Percentiles rank a stretch among this genome's conserved stretches.
phyloP scores from a whole-genome alignment of 2,113 vertebrate genomes.

The Poeciliopsis prolifica region DNA sequence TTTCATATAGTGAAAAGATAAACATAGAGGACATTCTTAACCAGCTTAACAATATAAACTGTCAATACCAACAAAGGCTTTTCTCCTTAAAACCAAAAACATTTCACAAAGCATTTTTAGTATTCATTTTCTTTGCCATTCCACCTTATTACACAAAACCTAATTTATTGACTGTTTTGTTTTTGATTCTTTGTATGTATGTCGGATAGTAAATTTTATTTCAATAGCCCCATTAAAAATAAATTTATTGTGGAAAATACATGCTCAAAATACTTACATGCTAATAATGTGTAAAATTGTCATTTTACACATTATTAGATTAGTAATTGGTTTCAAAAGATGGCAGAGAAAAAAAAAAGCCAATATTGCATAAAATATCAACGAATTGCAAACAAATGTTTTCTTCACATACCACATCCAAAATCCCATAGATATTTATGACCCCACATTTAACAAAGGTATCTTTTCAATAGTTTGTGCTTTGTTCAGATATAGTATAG shows the following conservation, averaged over 20 bases:
- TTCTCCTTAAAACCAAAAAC: not conserved
- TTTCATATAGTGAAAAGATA: not conserved
- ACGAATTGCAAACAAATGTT: conserved; percentile 45
- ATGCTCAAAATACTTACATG: not conserved
- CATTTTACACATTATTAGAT: conserved; percentile 4
- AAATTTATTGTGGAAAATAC: not conserved
- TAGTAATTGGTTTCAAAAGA: conserved; percentile 35
- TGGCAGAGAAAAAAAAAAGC: conserved; percentile 20
- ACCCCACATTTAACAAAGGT: conserved; percentile 17
- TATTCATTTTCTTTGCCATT: too few relatives aligned
- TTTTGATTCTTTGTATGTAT: not conserved
- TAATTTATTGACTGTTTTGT: not conserved
- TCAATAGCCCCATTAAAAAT: not conserved
- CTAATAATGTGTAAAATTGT: too few relatives aligned
- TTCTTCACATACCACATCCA: not conserved
- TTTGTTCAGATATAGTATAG: conserved; percentile 49
- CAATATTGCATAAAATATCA: conserved; percentile 48
- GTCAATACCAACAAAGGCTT: not conserved
- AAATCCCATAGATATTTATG: not conserved
- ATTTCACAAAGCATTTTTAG: not conserved
- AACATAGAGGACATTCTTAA: not conserved
- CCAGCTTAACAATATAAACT: not conserved
- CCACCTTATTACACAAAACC: too few relatives aligned
- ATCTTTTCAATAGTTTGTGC: conserved; percentile 32
- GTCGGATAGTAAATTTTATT: not conserved